Conservation (phyloP, 2,113 vertebrate species). For the Myrmecobius fasciatus region DNA sequence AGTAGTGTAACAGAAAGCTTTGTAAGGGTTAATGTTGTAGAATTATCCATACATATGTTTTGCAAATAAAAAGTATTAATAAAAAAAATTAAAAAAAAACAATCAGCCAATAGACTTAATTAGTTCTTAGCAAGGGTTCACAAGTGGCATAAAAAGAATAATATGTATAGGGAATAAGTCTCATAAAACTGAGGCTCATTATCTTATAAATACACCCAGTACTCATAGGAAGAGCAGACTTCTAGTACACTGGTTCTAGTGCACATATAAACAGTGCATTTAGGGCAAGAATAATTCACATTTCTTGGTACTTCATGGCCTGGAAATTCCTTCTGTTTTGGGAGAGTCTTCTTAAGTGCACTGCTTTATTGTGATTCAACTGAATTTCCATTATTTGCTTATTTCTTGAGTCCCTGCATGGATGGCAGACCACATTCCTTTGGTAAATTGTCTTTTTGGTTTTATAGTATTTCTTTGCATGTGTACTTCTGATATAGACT, state of each 20-base stretch:
- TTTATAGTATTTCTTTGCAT: neutral
- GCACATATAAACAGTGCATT: no score
- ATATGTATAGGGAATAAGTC: neutral
- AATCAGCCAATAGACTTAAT: neutral
- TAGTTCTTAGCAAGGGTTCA: neutral
- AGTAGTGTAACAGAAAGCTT: no score
- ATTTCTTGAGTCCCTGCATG: neutral
- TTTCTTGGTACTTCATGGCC: neutral
- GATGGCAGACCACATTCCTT: neutral
- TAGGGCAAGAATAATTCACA: neutral
- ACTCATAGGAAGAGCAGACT: neutral
- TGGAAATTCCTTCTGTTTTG: neutral
- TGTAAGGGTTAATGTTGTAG: no score
- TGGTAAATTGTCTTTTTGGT: neutral
- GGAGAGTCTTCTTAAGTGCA: neutral
- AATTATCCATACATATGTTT: no score
- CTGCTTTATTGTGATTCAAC: neutral
- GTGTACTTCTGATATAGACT: neutral
- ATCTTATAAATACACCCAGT: neutral
- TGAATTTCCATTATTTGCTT: neutral
- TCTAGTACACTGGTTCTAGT: neutral
- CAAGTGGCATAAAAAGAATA: neutral
- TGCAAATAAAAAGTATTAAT: no score
- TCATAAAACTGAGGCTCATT: neutral
- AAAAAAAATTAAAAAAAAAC: no score